Evolutionary conservation across 1,140 invertebrate species (phyloP), one percentile per base, ranked within the genome.

Genomic region (Scaptomyza graminum): DNA sequence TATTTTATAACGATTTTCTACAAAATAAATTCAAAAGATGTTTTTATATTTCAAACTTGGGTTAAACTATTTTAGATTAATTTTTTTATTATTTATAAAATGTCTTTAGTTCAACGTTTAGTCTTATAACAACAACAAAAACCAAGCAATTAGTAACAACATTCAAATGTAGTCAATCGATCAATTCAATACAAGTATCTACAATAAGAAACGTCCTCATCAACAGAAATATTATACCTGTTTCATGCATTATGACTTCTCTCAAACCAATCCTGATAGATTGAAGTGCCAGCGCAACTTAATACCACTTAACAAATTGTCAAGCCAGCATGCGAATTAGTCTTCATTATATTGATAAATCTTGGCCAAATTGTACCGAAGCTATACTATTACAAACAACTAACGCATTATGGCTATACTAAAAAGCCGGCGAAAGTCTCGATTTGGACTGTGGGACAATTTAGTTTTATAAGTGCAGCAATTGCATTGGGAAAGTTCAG

Each of bases 281-380:
- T 67, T 76, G 74, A 66, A 64, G 64, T 55, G 67, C 63, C 65
- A 75, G 76, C 3, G 72, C 72, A 79, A 83, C 79, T 83, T 79
- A 83, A 83, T 83, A 76, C 72, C 83, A 78, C 72, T 83, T 83
- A 83, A 83, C 79, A 83, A 83, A 83, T 83, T 83, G 79, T 83
- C 76, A 83, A 77, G 73, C 55, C 68, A 64, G 55, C 72, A 73
- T 64, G 65, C 75, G 85, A 90, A 90, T 90, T 90, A 90, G 78
- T 89, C 78, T 90, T 89, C 75, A 90, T 90, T 90, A 90, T 82
- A 78, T 81, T 80, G 80, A 89, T 90, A 90, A 90, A 90, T 90
- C 84, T 81, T 89, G 74, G 79, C 69, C 74, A 82, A 73, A 37
- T 56, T 47, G 56, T 18, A 49, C 16, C 15, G 15, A 28, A 13